Evolutionary conservation across 2,888 invertebrate genomes (phyloP).

Genomic region (Catocala nupta): DNA sequence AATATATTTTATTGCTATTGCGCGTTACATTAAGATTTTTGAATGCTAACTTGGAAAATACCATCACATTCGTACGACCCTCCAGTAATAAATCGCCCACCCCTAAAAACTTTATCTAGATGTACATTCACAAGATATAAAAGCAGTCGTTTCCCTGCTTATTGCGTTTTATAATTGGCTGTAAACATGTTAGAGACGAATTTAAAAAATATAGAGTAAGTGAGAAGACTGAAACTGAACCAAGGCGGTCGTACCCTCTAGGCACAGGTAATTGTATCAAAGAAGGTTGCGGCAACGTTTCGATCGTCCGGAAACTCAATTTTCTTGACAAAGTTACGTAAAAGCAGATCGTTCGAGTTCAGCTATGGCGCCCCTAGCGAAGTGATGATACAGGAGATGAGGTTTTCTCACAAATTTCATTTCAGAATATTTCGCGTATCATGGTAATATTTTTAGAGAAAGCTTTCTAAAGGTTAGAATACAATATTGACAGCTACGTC

Average conservation of each 20-base stretch:
- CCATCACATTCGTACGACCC: constrained; percentile 51
- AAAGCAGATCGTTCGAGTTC: constrained; percentile 43
- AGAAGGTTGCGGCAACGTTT: constrained; percentile 33
- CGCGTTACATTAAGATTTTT: constrained; percentile 27
- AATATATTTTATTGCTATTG: constrained; percentile 18
- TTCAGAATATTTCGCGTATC: constrained; percentile 21
- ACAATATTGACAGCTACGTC: not conserved
- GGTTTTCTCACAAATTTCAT: constrained; percentile 31
- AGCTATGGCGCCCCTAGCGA: constrained; percentile 34
- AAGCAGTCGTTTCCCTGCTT: constrained; percentile 49
- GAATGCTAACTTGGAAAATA: constrained; percentile 42
- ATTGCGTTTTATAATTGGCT: constrained; percentile 53
- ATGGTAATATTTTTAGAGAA: constrained; percentile 9
- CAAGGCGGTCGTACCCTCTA: not conserved
- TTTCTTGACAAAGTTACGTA: constrained; percentile 63
- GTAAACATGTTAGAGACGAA: constrained; percentile 45
- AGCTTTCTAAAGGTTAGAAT: not conserved
- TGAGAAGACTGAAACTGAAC: not conserved
- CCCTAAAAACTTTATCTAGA: constrained; percentile 62
- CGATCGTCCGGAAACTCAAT: constrained; percentile 63
- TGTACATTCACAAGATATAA: constrained; percentile 55
- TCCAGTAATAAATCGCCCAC: constrained; percentile 59
- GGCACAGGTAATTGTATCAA: constrained; percentile 13
- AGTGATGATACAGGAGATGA: constrained; percentile 40
- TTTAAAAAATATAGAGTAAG: constrained; percentile 2